Conservation (phyloP, 2,113 vertebrate genomes). For the Solea senegalensis region DNA sequence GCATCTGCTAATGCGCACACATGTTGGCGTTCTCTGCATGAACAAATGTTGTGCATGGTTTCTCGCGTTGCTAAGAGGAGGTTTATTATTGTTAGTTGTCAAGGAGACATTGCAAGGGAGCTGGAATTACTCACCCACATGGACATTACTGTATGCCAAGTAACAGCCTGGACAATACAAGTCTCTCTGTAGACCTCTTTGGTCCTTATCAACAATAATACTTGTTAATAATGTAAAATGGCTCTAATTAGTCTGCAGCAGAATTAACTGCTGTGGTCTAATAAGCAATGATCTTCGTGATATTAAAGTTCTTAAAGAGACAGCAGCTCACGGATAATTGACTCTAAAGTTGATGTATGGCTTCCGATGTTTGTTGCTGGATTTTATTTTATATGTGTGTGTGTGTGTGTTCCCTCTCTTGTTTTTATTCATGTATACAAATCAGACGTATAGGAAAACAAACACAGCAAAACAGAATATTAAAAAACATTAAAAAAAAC, state of each 20-base stretch:
- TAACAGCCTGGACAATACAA: slow-evolving; percentile 75
- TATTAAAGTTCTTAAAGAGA: slow-evolving; percentile 58
- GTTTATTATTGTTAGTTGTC: slow-evolving; percentile 76
- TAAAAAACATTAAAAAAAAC: too few relatives aligned
- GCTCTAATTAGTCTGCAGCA: slow-evolving; percentile 75
- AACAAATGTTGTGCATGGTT: slow-evolving; percentile 48
- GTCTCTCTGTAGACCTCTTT: slow-evolving; percentile 73
- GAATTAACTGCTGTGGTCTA: slow-evolving; percentile 67
- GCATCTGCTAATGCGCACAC: slow-evolving; percentile 45
- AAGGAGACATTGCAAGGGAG: slow-evolving; percentile 71
- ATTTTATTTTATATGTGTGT: neutral
- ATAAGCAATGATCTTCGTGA: slow-evolving; percentile 59
- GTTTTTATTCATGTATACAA: neutral
- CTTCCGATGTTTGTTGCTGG: slow-evolving; percentile 19
- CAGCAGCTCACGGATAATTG: slow-evolving; percentile 40
- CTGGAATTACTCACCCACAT: slow-evolving; percentile 74
- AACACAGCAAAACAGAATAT: too few relatives aligned
- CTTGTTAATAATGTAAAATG: slow-evolving; percentile 76
- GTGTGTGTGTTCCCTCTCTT: neutral
- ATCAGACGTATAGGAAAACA: too few relatives aligned
- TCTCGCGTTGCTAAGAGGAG: slow-evolving; percentile 56
- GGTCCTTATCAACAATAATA: slow-evolving; percentile 76
- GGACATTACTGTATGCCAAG: slow-evolving; percentile 71
- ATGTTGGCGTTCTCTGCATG: slow-evolving; percentile 40
- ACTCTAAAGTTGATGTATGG: slow-evolving; percentile 46